A percentile compares a stretch with the other conserved stretches of the same genome.
These are phyloP conservation scores for Arrhopalites spinosus DNA, from an alignment of 2,888 invertebrate genomes.

Conservation along the genomic window DNA sequence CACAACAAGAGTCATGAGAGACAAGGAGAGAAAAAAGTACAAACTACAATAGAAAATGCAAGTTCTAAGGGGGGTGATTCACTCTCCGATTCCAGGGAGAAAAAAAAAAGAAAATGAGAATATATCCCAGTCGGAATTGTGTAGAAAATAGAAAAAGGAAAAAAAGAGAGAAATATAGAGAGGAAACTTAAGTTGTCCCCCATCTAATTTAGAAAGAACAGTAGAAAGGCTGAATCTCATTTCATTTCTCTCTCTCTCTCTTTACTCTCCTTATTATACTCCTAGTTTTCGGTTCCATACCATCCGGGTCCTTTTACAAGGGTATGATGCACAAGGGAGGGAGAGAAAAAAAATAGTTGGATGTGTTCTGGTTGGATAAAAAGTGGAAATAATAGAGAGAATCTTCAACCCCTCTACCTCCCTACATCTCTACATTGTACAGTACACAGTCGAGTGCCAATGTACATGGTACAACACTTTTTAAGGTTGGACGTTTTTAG, in stretches of 20 bases:
- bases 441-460: too few species aligned
- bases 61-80: background rate
- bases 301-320: background rate
- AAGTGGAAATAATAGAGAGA: too few species aligned
- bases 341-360: background rate
- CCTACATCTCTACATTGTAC: too few species aligned
- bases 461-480: too few species aligned
- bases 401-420: too few species aligned
- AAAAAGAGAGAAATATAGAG: background rate
- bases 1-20: background rate
- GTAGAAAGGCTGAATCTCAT: constrained; percentile 36
- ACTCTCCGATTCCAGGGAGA: background rate
- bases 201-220: constrained; percentile 34
- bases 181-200: constrained; percentile 24
- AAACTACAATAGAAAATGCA: background rate
- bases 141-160: constrained; percentile 1
- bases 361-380: too few species aligned
- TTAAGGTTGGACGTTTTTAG: too few species aligned
- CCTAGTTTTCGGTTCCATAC: background rate
- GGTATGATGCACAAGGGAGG: background rate
- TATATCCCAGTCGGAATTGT: background rate
- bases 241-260: constrained; percentile 16
- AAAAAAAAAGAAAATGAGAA: too few species aligned
- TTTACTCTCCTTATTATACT: too few species aligned
- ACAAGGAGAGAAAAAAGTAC: background rate